Evolutionary conservation across 1,140 invertebrate genomes (phyloP).

Genomic region (Cydia pomonella): DNA sequence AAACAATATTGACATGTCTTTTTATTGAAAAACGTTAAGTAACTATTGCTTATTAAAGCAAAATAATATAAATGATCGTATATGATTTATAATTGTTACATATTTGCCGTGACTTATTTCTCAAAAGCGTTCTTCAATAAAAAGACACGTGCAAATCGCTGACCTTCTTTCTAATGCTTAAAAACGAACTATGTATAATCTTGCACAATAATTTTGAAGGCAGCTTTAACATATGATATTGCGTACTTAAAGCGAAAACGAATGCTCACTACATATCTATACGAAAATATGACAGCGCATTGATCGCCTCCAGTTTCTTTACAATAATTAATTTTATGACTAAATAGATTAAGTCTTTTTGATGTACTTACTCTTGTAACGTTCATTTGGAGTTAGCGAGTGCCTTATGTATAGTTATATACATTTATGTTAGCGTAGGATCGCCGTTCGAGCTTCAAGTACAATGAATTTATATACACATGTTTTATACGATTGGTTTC

Average conservation of each 20-base stretch:
- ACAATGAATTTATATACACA: slow-evolving; percentile 35
- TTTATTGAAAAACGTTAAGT: no score
- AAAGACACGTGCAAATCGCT: no score
- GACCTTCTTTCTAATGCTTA: no score
- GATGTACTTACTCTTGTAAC: slow-evolving; percentile 9
- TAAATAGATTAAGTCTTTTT: background rate
- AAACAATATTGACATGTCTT: no score
- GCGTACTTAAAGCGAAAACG: slow-evolving; percentile 8
- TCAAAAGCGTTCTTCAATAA: no score
- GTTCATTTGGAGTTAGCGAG: slow-evolving; percentile 6
- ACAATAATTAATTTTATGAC: background rate
- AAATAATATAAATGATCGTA: no score
- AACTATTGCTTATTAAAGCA: no score
- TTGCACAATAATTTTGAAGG: background rate
- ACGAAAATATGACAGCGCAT: background rate
- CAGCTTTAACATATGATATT: background rate
- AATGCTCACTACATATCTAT: slow-evolving; percentile 15
- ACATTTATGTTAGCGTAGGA: slow-evolving; percentile 15
- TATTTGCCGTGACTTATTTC: no score
- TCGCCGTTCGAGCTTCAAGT: slow-evolving; percentile 33
- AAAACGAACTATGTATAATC: background rate
- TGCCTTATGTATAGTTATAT: slow-evolving; percentile 36
- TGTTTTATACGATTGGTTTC: slow-evolving; percentile 22
- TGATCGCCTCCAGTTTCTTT: background rate
- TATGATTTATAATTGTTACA: no score